These are phyloP conservation scores for Cavia aperea DNA, from an alignment of 2,113 vertebrate species.

Conservation along the genomic window DNA sequence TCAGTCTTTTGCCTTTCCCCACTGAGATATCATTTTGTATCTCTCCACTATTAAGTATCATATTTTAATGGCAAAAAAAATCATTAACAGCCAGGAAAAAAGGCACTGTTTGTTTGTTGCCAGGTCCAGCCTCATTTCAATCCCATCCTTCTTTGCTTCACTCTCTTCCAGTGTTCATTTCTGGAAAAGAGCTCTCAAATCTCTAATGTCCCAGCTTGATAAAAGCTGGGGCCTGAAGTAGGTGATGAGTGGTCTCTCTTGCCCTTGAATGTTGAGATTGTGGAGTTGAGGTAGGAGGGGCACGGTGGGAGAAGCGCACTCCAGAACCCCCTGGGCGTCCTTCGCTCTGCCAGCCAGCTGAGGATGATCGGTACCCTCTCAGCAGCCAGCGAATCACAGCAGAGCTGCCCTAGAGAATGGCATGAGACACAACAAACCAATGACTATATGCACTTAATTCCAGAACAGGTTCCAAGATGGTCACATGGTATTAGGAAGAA, in stretches of 20 bases:
- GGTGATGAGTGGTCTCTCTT: too few relatives aligned
- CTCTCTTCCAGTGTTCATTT: not conserved
- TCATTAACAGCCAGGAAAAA: not conserved
- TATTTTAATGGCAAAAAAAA: not conserved
- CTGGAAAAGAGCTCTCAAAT: not conserved
- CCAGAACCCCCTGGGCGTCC: not conserved
- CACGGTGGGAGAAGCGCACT: fast-evolving
- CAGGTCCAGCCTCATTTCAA: not conserved
- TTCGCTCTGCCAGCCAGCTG: too few relatives aligned
- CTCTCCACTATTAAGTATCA: not conserved
- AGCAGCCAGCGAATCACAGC: too few relatives aligned
- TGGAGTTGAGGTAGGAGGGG: not conserved
- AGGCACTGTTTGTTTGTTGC: not conserved
- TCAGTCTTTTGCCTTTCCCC: not conserved
- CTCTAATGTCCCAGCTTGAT: not conserved
- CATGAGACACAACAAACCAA: not conserved
- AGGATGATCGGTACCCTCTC: not conserved
- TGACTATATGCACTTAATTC: not conserved
- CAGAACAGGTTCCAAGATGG: not conserved
- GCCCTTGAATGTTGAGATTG: not conserved
- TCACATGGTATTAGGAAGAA: not conserved
- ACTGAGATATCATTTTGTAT: not conserved
- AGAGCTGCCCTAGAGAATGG: not conserved
- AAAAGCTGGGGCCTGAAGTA: not conserved
- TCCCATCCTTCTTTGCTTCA: not conserved